phyloP scores from a whole-genome alignment of 2,113 vertebrate genomes.

The Ranitomeya variabilis region DNA sequence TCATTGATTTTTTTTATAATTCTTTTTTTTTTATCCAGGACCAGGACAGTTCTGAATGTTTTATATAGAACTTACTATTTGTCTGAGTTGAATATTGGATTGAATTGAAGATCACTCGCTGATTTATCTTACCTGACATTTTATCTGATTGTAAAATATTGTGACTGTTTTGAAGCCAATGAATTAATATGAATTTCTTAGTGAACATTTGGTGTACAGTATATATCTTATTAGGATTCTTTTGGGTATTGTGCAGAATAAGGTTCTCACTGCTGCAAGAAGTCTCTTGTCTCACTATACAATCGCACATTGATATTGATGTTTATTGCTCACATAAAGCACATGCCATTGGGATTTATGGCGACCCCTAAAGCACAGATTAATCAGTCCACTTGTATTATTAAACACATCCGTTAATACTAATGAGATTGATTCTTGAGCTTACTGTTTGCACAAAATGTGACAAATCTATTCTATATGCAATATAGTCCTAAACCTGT shows the following conservation, averaged over 20 bases:
- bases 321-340: slow-evolving; percentile 8
- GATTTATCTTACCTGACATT: too few species aligned
- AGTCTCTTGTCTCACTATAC: not conserved
- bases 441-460: not conserved
- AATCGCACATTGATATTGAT: not conserved
- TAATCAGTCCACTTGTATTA: not conserved
- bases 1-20: too few species aligned
- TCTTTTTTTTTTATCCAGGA: too few species aligned
- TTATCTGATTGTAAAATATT: too few species aligned
- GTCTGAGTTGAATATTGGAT: too few species aligned
- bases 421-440: not conserved
- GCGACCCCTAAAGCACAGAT: slow-evolving; percentile 1
- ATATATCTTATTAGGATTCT: not conserved
- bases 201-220: not conserved
- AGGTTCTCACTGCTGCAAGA: not conserved
- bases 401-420: not conserved
- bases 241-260: not conserved
- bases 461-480: not conserved
- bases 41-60: too few species aligned
- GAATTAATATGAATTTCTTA: not conserved
- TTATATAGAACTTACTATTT: too few species aligned
- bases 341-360: slow-evolving; percentile 7
- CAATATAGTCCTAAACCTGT: not conserved
- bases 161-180: not conserved
- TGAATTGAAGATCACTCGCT: too few species aligned